Evolutionary conservation across 1,140 invertebrate species (phyloP).

Genomic region (Armadillidium nasatum): DNA sequence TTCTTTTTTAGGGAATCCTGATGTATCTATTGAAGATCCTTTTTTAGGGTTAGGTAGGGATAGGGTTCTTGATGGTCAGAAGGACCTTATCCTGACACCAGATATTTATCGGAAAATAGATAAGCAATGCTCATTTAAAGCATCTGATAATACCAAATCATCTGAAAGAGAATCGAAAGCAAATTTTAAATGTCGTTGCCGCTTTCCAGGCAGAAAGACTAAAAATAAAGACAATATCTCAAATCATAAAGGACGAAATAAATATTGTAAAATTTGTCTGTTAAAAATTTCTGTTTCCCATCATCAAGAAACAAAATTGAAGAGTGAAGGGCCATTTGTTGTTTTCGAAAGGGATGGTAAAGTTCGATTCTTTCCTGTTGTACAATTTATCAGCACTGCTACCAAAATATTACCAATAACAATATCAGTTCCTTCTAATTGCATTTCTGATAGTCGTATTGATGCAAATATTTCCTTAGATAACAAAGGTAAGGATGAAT

Average conservation of each 20-base stretch:
- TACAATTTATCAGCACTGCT: neutral
- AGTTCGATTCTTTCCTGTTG: neutral
- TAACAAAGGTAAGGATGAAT: too few species aligned
- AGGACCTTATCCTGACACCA: conserved; percentile 36
- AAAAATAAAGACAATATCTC: too few species aligned
- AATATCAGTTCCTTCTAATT: neutral
- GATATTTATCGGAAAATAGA: neutral
- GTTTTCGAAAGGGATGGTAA: neutral
- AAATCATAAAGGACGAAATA: too few species aligned
- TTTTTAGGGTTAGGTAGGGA: conserved; percentile 46
- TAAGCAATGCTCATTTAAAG: too few species aligned
- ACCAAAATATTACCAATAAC: neutral
- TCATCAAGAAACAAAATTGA: neutral
- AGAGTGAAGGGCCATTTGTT: neutral
- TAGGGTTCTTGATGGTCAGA: conserved; percentile 36
- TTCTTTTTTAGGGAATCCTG: conserved; percentile 2
- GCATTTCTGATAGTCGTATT: neutral
- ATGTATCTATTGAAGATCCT: conserved; percentile 32
- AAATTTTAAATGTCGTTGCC: too few species aligned
- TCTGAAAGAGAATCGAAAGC: too few species aligned
- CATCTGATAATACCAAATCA: too few species aligned
- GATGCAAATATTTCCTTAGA: neutral
- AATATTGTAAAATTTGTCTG: neutral
- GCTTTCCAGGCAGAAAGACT: too few species aligned
- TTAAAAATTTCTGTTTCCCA: neutral